Conservation (phyloP, 2,797 vertebrate genomes). For the Oreochromis mossambicus region DNA sequence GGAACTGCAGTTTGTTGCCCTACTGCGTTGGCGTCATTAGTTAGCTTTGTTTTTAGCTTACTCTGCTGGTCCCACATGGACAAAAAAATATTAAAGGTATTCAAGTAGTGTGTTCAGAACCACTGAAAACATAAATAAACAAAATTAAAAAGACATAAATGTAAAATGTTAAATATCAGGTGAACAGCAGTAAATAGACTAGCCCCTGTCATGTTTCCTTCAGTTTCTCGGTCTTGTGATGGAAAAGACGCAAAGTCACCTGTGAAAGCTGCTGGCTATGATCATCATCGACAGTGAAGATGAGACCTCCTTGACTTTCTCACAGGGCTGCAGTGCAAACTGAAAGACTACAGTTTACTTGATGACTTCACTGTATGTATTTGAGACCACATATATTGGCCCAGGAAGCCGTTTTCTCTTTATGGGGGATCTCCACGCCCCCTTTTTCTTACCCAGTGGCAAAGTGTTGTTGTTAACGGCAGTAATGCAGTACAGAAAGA, state of each 20-base stretch:
- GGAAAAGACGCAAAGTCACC: slow-evolving; percentile 22
- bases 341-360: background rate
- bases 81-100: background rate
- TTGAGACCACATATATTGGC: slow-evolving; percentile 28
- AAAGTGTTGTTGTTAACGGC: slow-evolving; percentile 33
- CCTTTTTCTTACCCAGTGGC: slow-evolving; percentile 5
- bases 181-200: background rate
- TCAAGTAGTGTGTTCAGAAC: background rate
- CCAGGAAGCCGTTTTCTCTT: background rate
- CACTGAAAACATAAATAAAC: background rate
- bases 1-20: background rate
- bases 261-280: slow-evolving; percentile 10
- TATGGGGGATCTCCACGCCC: background rate
- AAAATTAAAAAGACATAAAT: background rate
- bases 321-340: background rate
- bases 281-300: slow-evolving; percentile 22
- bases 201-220: background rate
- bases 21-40: background rate
- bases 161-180: background rate
- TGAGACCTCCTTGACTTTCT: background rate
- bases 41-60: background rate
- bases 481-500: slow-evolving; percentile 34
- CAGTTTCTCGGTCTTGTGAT: slow-evolving; percentile 11
- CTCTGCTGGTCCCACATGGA: background rate
- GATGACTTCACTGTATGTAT: background rate